A percentile compares a stretch with the other conserved stretches of the same genome.
Evolutionary conservation across 1,140 invertebrate species (phyloP).

Genomic region (Scaptomyza montana): DNA sequence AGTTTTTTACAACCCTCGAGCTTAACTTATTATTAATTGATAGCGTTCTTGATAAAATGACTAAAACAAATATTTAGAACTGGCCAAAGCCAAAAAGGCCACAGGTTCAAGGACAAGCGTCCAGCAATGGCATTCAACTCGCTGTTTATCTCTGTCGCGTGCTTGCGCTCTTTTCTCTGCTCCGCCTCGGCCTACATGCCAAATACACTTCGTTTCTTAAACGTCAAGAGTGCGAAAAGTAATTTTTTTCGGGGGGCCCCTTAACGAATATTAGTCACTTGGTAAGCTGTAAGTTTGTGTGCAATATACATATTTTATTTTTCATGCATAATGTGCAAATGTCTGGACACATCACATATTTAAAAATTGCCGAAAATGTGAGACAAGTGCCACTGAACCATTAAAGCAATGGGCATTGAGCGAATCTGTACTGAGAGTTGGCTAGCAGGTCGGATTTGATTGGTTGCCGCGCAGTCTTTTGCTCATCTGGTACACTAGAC

Average conservation of each 20-base stretch:
- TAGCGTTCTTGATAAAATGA: conserved; percentile 1
- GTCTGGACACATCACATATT: conserved; percentile 33
- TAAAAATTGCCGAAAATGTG: conserved; percentile 40
- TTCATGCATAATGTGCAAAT: conserved; percentile 18
- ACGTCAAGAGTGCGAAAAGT: not conserved
- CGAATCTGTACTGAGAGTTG: conserved; percentile 4
- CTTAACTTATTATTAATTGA: not conserved
- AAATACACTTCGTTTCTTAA: not conserved
- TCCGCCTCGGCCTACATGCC: not conserved
- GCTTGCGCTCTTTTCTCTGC: conserved; percentile 5
- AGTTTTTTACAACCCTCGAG: not conserved
- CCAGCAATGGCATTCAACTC: conserved; percentile 53
- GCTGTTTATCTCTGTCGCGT: conserved; percentile 19
- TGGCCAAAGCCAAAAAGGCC: conserved; percentile 17
- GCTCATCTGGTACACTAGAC: not conserved
- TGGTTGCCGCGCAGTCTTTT: conserved; percentile 29
- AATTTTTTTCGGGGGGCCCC: not conserved
- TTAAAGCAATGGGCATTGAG: conserved; percentile 14
- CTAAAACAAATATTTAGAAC: not conserved
- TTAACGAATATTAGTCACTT: conserved; percentile 16
- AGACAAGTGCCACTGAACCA: conserved; percentile 64
- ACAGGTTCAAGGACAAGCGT: conserved; percentile 56
- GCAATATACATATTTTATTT: conserved; percentile 15
- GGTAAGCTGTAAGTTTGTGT: conserved; percentile 1
- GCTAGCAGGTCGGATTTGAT: conserved; percentile 18